phyloP scores from a whole-genome alignment of 2,888 invertebrate species.

The Spialia ferax region DNA sequence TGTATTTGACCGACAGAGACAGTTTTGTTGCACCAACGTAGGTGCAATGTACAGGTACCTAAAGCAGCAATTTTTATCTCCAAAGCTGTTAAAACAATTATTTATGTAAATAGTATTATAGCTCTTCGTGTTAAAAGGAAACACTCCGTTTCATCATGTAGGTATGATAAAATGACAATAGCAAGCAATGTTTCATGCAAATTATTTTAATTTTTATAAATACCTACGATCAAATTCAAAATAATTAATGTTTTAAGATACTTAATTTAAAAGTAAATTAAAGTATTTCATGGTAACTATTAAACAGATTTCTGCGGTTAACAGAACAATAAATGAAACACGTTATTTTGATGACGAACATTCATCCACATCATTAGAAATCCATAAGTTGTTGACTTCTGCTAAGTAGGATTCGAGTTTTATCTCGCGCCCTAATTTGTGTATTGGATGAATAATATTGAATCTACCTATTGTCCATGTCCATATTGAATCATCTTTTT shows the following conservation, averaged over 20 bases:
- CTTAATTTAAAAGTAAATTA: too few relatives aligned
- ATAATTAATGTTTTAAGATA: too few relatives aligned
- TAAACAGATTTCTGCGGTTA: not conserved
- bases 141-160: too few relatives aligned
- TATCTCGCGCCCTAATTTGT: slow-evolving; percentile 8
- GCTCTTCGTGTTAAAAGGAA: too few relatives aligned
- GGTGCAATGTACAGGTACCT: too few relatives aligned
- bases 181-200: too few relatives aligned
- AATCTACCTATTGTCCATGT: too few relatives aligned
- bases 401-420: slow-evolving; percentile 6
- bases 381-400: slow-evolving; percentile 2
- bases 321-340: not conserved
- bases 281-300: not conserved
- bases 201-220: too few relatives aligned
- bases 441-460: slow-evolving; percentile 17
- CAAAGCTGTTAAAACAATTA: not conserved
- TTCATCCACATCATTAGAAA: not conserved
- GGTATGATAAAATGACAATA: too few relatives aligned
- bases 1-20: slow-evolving; percentile 30
- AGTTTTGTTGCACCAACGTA: slow-evolving; percentile 14
- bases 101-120: too few relatives aligned
- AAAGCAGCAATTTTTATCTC: too few relatives aligned
- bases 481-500: slow-evolving; percentile 8
- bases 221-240: too few relatives aligned
- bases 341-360: not conserved